These are phyloP conservation scores for Congeria kusceri DNA, from an alignment of 2,888 invertebrate genomes.

Conservation along the genomic window DNA sequence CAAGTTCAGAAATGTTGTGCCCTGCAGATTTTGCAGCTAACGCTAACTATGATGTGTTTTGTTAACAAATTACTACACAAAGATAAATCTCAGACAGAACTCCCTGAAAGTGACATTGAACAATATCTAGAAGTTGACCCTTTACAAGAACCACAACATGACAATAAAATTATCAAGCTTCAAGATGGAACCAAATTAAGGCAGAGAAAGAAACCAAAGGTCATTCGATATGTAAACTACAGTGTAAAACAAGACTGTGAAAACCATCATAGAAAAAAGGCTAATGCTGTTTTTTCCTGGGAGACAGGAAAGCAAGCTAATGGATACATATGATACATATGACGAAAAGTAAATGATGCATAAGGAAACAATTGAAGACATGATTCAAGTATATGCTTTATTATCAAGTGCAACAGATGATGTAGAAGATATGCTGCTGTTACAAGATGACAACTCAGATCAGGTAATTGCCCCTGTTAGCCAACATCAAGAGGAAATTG, in stretches of 20 bases:
- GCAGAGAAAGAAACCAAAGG: conserved; percentile 18
- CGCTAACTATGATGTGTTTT: conserved; percentile 13
- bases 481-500: conserved; percentile 20
- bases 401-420: conserved; percentile 4
- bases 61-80: not conserved
- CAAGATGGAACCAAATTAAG: not conserved
- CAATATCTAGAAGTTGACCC: conserved; percentile 17
- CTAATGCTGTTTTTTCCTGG: conserved; percentile 74
- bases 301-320: conserved; percentile 67
- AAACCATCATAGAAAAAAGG: conserved; percentile 44
- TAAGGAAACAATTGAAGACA: conserved; percentile 19
- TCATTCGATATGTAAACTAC: conserved; percentile 50
- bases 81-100: conserved; percentile 7
- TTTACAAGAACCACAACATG: not conserved
- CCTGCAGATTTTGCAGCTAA: conserved; percentile 31
- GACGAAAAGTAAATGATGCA: conserved; percentile 22
- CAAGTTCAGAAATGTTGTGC: not conserved
- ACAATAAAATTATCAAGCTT: conserved; percentile 4
- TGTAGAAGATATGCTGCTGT: not conserved
- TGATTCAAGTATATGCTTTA: conserved; percentile 22
- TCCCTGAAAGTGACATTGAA: conserved; percentile 19
- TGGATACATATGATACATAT: conserved; percentile 34
- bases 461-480: conserved; percentile 3
- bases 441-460: not conserved
- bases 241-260: conserved; percentile 61